Percentiles rank a stretch among this genome's conserved stretches.
These are phyloP conservation scores for Hydroisotoma schaefferi DNA, from an alignment of 2,888 invertebrate genomes.

Conservation along the genomic window DNA sequence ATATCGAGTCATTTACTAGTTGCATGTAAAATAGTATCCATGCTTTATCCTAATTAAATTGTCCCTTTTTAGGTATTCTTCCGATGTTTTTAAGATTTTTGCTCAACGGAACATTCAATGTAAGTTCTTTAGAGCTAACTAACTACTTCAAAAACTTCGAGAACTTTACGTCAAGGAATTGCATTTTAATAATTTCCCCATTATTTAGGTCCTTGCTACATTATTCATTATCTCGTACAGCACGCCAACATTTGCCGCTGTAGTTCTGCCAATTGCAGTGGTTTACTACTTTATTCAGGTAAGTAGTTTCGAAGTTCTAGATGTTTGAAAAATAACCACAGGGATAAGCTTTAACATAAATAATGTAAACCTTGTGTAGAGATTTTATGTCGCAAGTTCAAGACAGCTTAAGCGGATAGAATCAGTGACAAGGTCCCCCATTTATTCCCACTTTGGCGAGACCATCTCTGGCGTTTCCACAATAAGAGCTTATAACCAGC, in stretches of 20 bases:
- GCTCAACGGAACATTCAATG: conserved; percentile 27
- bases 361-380: conserved; percentile 49
- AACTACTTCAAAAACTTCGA: background rate
- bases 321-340: too few species aligned
- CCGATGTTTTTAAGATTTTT: conserved; percentile 30
- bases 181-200: background rate
- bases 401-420: conserved; percentile 58
- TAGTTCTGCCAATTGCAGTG: conserved; percentile 74
- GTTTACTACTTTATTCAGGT: conserved; percentile 76
- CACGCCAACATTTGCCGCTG: conserved; percentile 74
- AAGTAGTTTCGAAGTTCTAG: conserved; percentile 18
- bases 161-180: background rate
- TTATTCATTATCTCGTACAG: conserved; percentile 78
- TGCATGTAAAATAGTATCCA: too few species aligned
- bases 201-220: conserved; percentile 32
- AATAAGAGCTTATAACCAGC: conserved; percentile 50
- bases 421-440: conserved; percentile 58
- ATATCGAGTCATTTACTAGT: too few species aligned
- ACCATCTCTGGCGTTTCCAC: conserved; percentile 54
- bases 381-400: conserved; percentile 58
- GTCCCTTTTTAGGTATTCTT: too few species aligned
- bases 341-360: too few species aligned
- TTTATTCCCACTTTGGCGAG: conserved; percentile 59
- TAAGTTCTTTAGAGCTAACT: conserved; percentile 11
- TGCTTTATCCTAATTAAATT: too few species aligned